These are phyloP conservation scores for Radopholus similis DNA, from an alignment of 1,140 invertebrate genomes.

Conservation along the genomic window DNA sequence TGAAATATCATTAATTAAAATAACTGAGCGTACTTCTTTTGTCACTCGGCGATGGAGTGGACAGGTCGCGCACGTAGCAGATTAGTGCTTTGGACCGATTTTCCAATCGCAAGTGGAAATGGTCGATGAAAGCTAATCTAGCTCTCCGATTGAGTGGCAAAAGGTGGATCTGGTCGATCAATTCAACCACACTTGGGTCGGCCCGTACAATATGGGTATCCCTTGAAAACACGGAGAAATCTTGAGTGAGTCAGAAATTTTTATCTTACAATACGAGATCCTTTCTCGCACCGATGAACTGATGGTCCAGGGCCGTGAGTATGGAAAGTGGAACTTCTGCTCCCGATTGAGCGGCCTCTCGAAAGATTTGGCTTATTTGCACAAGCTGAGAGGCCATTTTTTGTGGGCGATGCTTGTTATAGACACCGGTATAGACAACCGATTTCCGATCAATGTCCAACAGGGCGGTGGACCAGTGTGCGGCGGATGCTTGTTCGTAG, in stretches of 20 bases:
- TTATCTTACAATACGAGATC: background rate
- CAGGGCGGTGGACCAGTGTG: constrained; percentile 29
- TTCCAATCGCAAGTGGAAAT: constrained; percentile 22
- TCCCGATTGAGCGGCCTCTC: constrained; percentile 9
- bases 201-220: constrained; percentile 13
- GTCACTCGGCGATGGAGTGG: constrained; percentile 21
- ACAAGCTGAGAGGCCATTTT: constrained; percentile 18
- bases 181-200: constrained; percentile 2
- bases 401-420: constrained; percentile 19
- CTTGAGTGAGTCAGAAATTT: background rate
- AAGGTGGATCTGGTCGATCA: constrained; percentile 17
- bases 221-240: background rate
- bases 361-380: constrained; percentile 29
- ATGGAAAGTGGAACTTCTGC: background rate
- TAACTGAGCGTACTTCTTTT: constrained; percentile 4
- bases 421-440: constrained; percentile 25
- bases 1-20: background rate
- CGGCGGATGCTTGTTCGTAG: constrained; percentile 9
- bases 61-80: constrained; percentile 27
- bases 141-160: constrained; percentile 24
- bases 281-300: background rate
- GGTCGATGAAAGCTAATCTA: constrained; percentile 27
- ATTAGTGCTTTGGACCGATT: constrained; percentile 35
- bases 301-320: background rate
- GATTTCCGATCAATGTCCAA: constrained; percentile 28